Evolutionary conservation across 1,140 invertebrate species (phyloP).

Genomic region (Apocrypta bakeri): DNA sequence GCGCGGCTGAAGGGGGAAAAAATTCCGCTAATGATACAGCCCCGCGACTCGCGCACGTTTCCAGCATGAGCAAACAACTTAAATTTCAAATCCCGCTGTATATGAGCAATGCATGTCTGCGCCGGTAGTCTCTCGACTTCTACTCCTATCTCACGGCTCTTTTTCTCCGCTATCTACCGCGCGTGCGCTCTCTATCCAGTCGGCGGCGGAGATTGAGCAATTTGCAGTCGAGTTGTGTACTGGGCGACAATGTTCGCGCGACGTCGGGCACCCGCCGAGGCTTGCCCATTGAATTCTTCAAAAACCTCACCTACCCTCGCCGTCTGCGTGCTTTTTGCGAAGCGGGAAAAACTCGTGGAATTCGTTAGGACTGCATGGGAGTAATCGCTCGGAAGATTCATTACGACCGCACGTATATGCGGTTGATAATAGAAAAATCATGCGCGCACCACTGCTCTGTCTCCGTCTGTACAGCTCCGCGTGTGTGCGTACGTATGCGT

Average conservation of each 20-base stretch:
- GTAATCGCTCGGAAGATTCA: not conserved
- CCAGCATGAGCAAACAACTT: not conserved
- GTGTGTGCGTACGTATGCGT: not conserved
- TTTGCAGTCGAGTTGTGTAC: conserved; percentile 7
- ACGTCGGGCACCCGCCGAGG: no score
- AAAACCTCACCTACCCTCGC: no score
- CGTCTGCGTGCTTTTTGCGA: no score
- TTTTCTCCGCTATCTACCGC: no score
- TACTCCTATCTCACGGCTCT: no score
- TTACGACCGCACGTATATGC: not conserved
- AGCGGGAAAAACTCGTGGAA: no score
- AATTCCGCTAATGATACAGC: not conserved
- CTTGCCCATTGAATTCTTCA: no score
- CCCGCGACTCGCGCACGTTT: not conserved
- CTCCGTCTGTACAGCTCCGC: no score
- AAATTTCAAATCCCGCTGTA: not conserved
- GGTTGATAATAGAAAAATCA: not conserved
- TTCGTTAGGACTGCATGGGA: not conserved
- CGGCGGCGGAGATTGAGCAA: conserved; percentile 19
- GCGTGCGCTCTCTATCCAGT: not conserved
- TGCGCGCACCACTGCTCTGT: no score
- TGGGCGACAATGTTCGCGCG: no score
- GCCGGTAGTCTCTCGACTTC: no score
- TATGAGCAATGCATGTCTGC: no score
- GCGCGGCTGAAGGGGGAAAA: not conserved